Base-by-base conservation (phyloP, 2,888 invertebrate species). In the Ametastegia equiseti region DNA sequence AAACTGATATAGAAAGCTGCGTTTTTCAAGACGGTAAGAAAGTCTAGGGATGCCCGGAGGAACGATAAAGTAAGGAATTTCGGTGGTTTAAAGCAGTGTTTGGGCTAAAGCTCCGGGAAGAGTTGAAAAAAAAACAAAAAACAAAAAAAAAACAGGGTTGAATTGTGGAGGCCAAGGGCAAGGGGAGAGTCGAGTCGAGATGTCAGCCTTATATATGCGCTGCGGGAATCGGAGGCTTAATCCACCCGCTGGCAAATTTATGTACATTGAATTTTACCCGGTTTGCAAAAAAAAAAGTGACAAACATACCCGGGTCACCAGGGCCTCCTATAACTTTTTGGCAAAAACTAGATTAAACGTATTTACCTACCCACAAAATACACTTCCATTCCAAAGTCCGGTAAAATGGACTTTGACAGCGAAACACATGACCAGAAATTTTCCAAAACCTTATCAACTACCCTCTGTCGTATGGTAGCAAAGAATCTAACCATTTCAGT, bases 341-440 rank as follows among this genome's bases (percentile, higher is more conserved):
- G 81, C 83, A 81, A 83, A 80, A 86, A 86, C 84, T 83, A 86
- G 84, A 86, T 86, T 86, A 86, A 86, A 84, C 83, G 83, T 86
- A 86, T 86, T 86, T 86, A 83, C 84, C 83, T 84, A 83, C 69
- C 80, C 73, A 83, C 47, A 13, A 15, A 30, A 27, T 57, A 57
- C 27, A 30, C 30, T 30, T 30, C 5, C 42, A 5, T 42, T 6
- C 42, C 42, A 42, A 5, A 9, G 9, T 42, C 5, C 42, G 5
- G 42, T 9, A 42, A 9, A n/a, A n/a, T 9, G 5, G 9, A 42
- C 42, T 42, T 42, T 60, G 30, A 30, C 60, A 30, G 13, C 11
- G 23, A 60, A 30, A 30, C 9, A 60, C 23, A 27, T 27, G 60
- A 9, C 30, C 13, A 30, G 30, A 6, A 9, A 60, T 60, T 15